These are phyloP conservation scores for Clarias gariepinus DNA, from an alignment of 2,113 vertebrate species.

Conservation along the genomic window DNA sequence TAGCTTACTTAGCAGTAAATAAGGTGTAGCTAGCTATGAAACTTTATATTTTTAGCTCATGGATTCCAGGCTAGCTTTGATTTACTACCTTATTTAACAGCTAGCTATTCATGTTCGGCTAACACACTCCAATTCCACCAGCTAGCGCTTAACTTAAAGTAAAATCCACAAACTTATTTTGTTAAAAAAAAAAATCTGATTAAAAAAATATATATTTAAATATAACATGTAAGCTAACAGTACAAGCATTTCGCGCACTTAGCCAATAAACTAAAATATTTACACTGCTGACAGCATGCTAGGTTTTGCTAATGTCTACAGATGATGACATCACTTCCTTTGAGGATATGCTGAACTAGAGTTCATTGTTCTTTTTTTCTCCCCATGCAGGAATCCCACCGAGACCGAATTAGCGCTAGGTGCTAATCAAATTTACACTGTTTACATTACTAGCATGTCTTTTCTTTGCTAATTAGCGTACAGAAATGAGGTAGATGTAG, in stretches of 20 bases:
- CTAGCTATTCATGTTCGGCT: too few species aligned
- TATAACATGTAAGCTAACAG: background rate
- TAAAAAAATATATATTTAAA: too few species aligned
- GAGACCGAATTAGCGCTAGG: background rate
- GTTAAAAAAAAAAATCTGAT: too few species aligned
- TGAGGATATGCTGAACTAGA: background rate
- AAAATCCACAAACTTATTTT: too few species aligned
- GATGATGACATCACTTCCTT: background rate
- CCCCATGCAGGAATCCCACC: background rate
- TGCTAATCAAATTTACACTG: background rate
- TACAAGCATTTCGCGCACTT: background rate
- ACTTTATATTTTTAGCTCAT: too few species aligned
- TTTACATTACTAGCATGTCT: background rate
- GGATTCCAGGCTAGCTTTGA: too few species aligned
- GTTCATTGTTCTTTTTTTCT: background rate
- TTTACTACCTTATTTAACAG: too few species aligned
- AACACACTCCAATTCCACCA: too few species aligned
- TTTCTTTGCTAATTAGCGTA: too few species aligned
- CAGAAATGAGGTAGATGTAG: background rate
- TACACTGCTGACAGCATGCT: too few species aligned
- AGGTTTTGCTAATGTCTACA: background rate
- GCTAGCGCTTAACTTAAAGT: too few species aligned
- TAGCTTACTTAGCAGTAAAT: background rate
- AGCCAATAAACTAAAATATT: background rate
- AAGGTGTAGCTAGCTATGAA: too few species aligned